These are phyloP conservation scores for Stictonetta naevosa DNA, from an alignment of 2,113 vertebrate species.

Conservation along the genomic window DNA sequence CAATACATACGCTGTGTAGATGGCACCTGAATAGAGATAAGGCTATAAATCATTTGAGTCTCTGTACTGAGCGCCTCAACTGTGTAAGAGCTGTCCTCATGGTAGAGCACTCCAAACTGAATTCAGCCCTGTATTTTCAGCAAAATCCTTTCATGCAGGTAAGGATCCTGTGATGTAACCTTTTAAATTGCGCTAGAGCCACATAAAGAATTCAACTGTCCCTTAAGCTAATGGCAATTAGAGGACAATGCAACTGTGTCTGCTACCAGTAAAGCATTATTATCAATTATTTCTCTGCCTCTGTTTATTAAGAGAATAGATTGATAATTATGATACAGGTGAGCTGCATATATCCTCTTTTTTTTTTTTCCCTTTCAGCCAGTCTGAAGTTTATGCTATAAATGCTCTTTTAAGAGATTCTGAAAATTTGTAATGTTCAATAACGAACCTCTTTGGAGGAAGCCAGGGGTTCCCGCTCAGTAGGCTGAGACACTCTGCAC, in stretches of 20 bases:
- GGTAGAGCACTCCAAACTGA: slow-evolving; percentile 34
- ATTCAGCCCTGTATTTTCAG: slow-evolving; percentile 18
- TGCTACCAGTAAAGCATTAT: slow-evolving; percentile 44
- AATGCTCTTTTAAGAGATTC: slow-evolving; percentile 11
- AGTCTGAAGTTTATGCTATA: slow-evolving; percentile 13
- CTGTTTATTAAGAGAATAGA: slow-evolving; percentile 55
- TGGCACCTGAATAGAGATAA: slow-evolving; percentile 55
- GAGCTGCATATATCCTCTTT: slow-evolving; percentile 1
- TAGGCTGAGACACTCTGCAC: background rate
- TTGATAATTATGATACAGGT: slow-evolving; percentile 61
- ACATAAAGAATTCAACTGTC: slow-evolving; percentile 47
- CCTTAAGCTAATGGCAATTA: slow-evolving; percentile 46
- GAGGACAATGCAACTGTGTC: slow-evolving; percentile 28
- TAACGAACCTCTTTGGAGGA: background rate
- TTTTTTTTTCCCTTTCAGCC: background rate
- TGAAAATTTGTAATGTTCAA: background rate
- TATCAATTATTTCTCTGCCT: slow-evolving; percentile 65
- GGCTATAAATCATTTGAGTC: slow-evolving; percentile 39
- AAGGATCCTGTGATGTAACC: slow-evolving; percentile 43
- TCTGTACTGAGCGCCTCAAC: slow-evolving; percentile 26
- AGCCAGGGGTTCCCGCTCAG: background rate
- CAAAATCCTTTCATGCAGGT: slow-evolving; percentile 25
- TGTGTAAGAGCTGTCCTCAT: slow-evolving; percentile 23
- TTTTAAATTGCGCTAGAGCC: slow-evolving; percentile 41
- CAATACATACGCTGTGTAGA: slow-evolving; percentile 2